Evolutionary conservation across 1,140 invertebrate genomes (phyloP).

Genomic region (Ectropis grisescens): DNA sequence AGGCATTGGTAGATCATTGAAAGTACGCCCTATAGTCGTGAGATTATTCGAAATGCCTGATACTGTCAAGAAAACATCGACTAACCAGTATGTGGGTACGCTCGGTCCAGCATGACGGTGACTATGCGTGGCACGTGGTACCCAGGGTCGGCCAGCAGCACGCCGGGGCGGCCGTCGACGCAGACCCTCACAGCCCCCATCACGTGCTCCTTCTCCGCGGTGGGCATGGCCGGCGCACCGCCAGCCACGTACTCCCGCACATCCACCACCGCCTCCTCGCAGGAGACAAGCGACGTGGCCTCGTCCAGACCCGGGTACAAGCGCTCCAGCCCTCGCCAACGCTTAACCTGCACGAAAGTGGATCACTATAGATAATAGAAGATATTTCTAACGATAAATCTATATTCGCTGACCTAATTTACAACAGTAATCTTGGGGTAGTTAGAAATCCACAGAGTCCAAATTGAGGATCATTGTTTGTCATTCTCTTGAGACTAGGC

Average conservation of each 20-base stretch:
- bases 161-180: conserved; percentile 79
- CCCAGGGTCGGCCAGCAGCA: conserved; percentile 88
- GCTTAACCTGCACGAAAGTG: no score
- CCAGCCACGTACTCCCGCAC: conserved; percentile 76
- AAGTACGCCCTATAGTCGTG: no score
- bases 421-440: no score
- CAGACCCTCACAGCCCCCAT: conserved; percentile 83
- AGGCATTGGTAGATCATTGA: no score
- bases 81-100: conserved; percentile 86
- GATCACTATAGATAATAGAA: no score
- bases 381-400: no score
- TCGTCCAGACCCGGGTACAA: conserved; percentile 74
- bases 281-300: conserved; percentile 84
- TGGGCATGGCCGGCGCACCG: conserved; percentile 69
- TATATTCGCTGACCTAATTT: no score
- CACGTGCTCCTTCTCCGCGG: conserved; percentile 90
- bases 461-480: no score
- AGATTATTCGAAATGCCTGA: no score
- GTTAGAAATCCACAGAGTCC: no score
- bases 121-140: conserved; percentile 90
- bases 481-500: no score
- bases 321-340: conserved; percentile 59
- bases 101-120: conserved; percentile 87
- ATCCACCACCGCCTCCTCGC: conserved; percentile 86
- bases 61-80: no score